Evolutionary conservation across 2,888 invertebrate genomes (phyloP).

Genomic region (Congeria kusceri): DNA sequence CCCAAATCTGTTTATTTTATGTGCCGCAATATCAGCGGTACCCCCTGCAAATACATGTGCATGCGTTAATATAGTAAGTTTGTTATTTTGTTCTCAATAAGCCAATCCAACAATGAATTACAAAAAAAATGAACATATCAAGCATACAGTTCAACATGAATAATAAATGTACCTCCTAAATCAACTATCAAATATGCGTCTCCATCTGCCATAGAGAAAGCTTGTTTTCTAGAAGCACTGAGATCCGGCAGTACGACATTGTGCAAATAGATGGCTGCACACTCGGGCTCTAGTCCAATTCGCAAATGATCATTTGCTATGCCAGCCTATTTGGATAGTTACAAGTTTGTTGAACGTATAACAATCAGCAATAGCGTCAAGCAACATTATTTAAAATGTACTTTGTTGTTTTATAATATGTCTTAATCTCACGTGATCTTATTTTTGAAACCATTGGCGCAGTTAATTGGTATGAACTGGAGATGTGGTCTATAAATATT

Average conservation of each 20-base stretch:
- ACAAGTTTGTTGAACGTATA: neutral
- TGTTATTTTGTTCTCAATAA: too few relatives aligned
- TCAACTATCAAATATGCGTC: conserved; percentile 30
- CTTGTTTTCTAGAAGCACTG: neutral
- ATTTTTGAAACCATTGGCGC: neutral
- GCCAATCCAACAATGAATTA: too few relatives aligned
- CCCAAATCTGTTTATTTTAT: conserved; percentile 10
- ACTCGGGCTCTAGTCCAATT: conserved; percentile 51
- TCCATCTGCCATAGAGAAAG: conserved; percentile 13
- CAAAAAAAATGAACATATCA: too few relatives aligned
- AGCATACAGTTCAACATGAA: too few relatives aligned
- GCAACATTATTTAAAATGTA: neutral
- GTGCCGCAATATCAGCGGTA: conserved; percentile 45
- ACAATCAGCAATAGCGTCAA: too few relatives aligned
- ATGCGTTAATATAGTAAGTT: neutral
- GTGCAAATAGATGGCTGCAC: conserved; percentile 43
- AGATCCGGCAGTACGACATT: conserved; percentile 23
- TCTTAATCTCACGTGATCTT: too few relatives aligned
- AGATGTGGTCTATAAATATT: too few relatives aligned
- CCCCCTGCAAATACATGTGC: conserved; percentile 34
- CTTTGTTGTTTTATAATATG: neutral
- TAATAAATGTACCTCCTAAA: conserved; percentile 30
- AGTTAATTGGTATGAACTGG: neutral
- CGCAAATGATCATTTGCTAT: conserved; percentile 38
- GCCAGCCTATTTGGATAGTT: conserved; percentile 21